Evolutionary conservation across 1,140 invertebrate genomes (phyloP), one percentile per base, ranked within the genome.

Genomic region (Temnothorax longispinosus): DNA sequence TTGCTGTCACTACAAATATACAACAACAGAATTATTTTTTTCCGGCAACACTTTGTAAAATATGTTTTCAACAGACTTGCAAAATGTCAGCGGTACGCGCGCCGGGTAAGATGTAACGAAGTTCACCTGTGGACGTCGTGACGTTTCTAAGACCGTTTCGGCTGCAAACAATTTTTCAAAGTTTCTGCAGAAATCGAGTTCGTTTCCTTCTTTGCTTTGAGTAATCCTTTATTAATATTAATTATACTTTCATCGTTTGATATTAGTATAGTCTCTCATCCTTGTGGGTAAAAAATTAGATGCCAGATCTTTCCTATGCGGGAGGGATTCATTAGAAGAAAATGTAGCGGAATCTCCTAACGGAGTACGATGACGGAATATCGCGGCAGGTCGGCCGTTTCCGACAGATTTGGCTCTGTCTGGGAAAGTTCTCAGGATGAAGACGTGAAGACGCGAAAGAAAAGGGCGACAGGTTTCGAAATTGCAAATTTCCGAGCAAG

Each of bases 401-500:
- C 27, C 60, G 11, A 67, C 11, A 65, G 35, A 21, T 50, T 69
- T 18, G 41, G 41, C 2, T 27, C 4, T 27, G 11, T 1, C 13
- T 69, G 13, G 2, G 10, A 50, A 69, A 18, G 11, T 67, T 69
- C 65, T 6, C 41, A 50, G 41, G n/a, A 27, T 2, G 21, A 69
- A 27, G 21, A 47, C 2, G 13, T 41, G 10, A 41, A 65, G 8
- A 38, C 0, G 35, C 5, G 6, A 7, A 64, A 64, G 32, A 38
- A 64, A 41, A 21, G 38, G 38, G 7, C 38, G n/a, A 67, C 64
- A 13, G 64, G 64, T 67, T 67, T 69, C 41, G 7, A 69, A 69
- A 50, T 50, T 69, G 65, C 65, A 69, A 69, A 69, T 69, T 50
- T 50, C 13, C 21, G 13, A 69, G 18, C 65, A 69, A 69, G 65